phyloP scores from a whole-genome alignment of 2,888 invertebrate genomes.

The Harpalus rubripes region DNA sequence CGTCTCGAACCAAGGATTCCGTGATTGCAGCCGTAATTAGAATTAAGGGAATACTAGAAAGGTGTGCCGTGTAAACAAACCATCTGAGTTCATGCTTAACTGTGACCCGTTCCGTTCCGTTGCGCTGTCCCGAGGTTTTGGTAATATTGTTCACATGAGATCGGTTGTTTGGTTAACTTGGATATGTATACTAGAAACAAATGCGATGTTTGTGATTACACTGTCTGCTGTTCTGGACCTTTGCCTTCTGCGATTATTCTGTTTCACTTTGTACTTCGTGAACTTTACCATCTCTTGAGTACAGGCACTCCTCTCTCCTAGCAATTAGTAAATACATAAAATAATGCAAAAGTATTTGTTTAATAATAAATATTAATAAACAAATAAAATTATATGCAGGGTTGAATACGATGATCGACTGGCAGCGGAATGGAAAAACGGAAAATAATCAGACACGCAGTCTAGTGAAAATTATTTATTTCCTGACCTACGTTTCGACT shows the following conservation, averaged over 20 bases:
- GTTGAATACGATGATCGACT: too few relatives aligned
- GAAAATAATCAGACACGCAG: too few relatives aligned
- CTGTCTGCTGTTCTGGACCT: not conserved
- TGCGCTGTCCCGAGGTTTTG: not conserved
- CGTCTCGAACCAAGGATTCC: conserved; percentile 43
- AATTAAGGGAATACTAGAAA: conserved; percentile 53
- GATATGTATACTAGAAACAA: conserved; percentile 32
- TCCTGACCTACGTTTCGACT: too few relatives aligned
- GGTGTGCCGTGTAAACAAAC: conserved; percentile 55
- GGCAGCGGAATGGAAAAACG: too few relatives aligned
- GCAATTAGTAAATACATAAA: too few relatives aligned
- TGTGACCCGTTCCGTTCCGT: conserved; percentile 1
- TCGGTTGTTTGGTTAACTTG: conserved; percentile 42
- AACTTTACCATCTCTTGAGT: too few relatives aligned
- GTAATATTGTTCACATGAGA: conserved; percentile 50
- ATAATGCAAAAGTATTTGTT: too few relatives aligned
- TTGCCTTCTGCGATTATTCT: not conserved
- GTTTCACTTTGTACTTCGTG: not conserved
- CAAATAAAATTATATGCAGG: too few relatives aligned
- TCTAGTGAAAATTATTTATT: too few relatives aligned
- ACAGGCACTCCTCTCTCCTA: too few relatives aligned
- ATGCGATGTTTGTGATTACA: conserved; percentile 35
- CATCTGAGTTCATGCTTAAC: conserved; percentile 25
- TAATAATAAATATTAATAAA: too few relatives aligned
- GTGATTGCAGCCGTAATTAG: conserved; percentile 50